Base-by-base conservation (phyloP, 2,797 vertebrate species). In the Coreius guichenoti region DNA sequence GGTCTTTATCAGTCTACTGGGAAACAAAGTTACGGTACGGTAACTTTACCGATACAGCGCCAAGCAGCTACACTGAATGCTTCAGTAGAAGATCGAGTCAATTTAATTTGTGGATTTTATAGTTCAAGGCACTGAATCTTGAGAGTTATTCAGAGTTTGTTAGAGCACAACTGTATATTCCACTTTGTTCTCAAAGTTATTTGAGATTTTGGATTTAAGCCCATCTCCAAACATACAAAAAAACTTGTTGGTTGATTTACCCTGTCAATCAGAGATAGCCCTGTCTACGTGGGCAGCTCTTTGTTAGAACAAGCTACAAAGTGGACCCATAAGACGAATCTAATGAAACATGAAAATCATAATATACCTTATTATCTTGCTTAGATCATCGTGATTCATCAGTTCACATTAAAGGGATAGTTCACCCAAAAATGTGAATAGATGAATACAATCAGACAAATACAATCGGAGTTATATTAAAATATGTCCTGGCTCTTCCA, bases 1-100 rank as follows among this genome's bases (percentile, higher is more conserved):
- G 33, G 54, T 78, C 56, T 78, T 78, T 78, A 78, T 45, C 56
- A 63, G 8, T 45, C 54, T 78, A n/a, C 56, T 78, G 76, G 56
- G 54, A 61, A 61, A 78, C 33, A 78, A 61, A 43, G 75, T 61
- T 29, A 78, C 23, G 36, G 13, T 78, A 19, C 23, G 8, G 36
- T 63, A 78, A 29, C 54, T 43, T 78, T 45, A 29, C 76, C 1
- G 16, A 63, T 63, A 63, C 3, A 1, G 36, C 5, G 5, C 61
- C 39, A 67, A 9, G 29, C 39, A 16, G 43, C 26, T 67, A 31
- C 43, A 49, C 9, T 21, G 26, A 65, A 63, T 17, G 77, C n/a
- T 65, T 63, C 39, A 79, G 8, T 65, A 9, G 39, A 29, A 47
- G 39, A 79, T 65, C n/a, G 65, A 79, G 43, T 67, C n/a, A 17